Conservation (phyloP, 2,797 vertebrate genomes). For the Cirrhinus mrigala region DNA sequence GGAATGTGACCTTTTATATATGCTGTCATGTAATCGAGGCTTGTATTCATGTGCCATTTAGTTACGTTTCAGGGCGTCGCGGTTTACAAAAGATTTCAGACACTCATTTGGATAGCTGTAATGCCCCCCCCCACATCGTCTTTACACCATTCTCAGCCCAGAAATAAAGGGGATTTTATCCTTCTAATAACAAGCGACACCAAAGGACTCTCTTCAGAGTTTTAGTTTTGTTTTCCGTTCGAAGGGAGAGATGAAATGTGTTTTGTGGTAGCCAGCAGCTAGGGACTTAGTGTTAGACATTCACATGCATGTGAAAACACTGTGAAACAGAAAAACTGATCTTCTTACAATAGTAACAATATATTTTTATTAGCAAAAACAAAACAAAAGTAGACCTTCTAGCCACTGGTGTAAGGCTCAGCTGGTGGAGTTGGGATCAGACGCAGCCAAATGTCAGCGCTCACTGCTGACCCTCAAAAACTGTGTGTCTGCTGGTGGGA, state of each 20-base stretch:
- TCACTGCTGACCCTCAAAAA: conserved; percentile 33
- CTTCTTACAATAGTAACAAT: conserved; percentile 51
- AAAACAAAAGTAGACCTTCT: conserved; percentile 38
- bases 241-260: conserved; percentile 35
- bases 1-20: conserved; percentile 50
- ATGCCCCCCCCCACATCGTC: background rate
- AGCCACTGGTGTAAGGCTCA: conserved; percentile 28
- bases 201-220: conserved; percentile 54
- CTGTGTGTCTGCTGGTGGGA: conserved; percentile 21
- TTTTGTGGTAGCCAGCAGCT: conserved; percentile 53
- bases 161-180: background rate
- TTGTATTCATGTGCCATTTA: conserved; percentile 41
- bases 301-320: conserved; percentile 66
- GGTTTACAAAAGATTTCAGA: conserved; percentile 33
- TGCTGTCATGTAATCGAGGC: conserved; percentile 34
- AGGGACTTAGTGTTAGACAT: conserved; percentile 55
- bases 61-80: conserved; percentile 22
- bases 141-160: conserved; percentile 25
- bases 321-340: conserved; percentile 54
- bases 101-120: conserved; percentile 16
- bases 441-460: conserved; percentile 28
- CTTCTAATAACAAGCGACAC: conserved; percentile 48
- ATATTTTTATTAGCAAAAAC: conserved; percentile 58
- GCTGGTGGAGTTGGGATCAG: conserved; percentile 37
- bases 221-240: conserved; percentile 33